Conservation (phyloP, 2,113 vertebrate genomes). For the Elgaria multicarinata region DNA sequence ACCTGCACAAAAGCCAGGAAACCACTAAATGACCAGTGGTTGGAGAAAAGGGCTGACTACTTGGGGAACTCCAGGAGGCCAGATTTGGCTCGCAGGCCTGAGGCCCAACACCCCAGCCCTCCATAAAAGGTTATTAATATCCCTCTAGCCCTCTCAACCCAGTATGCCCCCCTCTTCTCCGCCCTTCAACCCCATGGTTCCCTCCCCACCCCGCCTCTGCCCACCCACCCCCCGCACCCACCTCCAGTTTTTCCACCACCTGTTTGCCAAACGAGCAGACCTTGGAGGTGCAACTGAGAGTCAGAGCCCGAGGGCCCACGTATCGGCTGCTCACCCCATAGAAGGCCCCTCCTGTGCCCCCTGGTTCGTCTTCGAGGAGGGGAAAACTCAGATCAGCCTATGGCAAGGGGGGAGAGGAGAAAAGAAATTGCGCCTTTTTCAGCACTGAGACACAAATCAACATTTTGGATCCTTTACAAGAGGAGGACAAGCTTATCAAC, state of each 20-base stretch:
- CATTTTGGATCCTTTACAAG: background rate
- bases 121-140: too few species aligned
- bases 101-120: too few species aligned
- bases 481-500: background rate
- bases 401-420: background rate
- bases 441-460: background rate
- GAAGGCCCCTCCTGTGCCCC: conserved; percentile 38
- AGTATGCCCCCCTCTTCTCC: background rate
- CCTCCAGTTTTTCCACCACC: conserved; percentile 76
- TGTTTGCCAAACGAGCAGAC: conserved; percentile 79
- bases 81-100: too few species aligned
- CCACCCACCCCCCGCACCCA: conserved; percentile 6
- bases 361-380: conserved; percentile 62
- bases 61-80: too few species aligned
- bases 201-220: background rate
- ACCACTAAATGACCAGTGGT: too few species aligned
- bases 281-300: conserved; percentile 77
- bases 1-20: too few species aligned
- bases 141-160: background rate
- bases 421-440: background rate
- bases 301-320: conserved; percentile 76
- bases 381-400: conserved; percentile 77
- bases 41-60: too few species aligned
- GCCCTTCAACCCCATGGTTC: background rate
- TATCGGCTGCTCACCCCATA: conserved; percentile 80